Evolutionary conservation across 2,113 vertebrate species (phyloP), one percentile per base, ranked within the genome.

Genomic region (Poeciliopsis prolifica): DNA sequence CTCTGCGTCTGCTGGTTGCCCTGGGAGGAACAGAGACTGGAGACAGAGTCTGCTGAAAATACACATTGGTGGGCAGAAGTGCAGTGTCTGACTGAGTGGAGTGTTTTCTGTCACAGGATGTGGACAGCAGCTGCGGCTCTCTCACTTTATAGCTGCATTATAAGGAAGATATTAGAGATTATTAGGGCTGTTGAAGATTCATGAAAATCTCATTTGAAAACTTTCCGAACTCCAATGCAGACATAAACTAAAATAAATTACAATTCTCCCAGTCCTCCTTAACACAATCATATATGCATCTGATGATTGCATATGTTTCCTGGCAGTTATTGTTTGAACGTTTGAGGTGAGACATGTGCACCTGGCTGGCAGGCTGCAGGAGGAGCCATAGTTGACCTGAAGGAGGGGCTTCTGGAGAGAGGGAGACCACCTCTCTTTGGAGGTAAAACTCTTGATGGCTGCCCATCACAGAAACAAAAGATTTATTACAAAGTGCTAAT

Each of bases 71-170:
- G 81, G 93, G 93, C 70, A 94, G 87, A 12, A 95, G 92, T 1
- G 94, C 94, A 0, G 94, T 78, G 86, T 95, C 94, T 9, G 94
- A 94, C 81, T 95, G 94, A 33, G 86, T 89, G 72, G 91, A 93
- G 60, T 63, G 83, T 61, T 80, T 92, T 31, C 88, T 84, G 26
- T 75, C 74, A 65, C 73, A 62, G 61, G 72, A 31, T 11, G 12
- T 4, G 30, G 84, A 51, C 44, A 87, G 85, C 22, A 85, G 61
- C 0, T 64, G 75, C 0, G 62, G 68, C 75, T 92, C 90, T 48
- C 65, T 83, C 10, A 91, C 78, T 83, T 93, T 94, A 63, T 92
- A 94, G 68, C 93, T 94, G 80, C 17, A 54, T 84, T 68, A 78
- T 9, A 75, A 1, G 48, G 15, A 1, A n/a, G 1, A 65, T n/a